Conservation (phyloP, 2,113 vertebrate species). For the Halcyon senegalensis region DNA sequence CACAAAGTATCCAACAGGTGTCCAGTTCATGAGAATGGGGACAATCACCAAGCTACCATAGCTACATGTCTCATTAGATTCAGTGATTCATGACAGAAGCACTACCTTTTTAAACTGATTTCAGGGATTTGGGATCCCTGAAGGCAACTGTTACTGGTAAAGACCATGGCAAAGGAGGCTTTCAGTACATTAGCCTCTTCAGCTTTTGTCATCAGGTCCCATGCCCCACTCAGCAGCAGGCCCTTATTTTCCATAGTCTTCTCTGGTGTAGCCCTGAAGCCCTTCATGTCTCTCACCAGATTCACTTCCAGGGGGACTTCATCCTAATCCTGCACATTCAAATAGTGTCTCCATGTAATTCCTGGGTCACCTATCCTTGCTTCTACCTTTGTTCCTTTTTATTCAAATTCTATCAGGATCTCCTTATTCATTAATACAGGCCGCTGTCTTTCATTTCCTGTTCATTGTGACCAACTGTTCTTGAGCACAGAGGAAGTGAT, state of each 20-base stretch:
- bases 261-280: neutral
- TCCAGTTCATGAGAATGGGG: neutral
- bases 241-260: neutral
- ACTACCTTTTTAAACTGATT: neutral
- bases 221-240: neutral
- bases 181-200: neutral
- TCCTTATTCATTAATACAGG: neutral
- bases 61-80: neutral
- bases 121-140: neutral
- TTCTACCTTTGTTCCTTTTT: neutral
- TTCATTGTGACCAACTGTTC: neutral
- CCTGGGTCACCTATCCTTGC: neutral
- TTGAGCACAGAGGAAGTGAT: neutral
- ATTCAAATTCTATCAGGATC: neutral
- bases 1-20: neutral
- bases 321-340: neutral
- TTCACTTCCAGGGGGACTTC: neutral
- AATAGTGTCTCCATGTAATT: neutral
- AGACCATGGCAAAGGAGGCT: neutral
- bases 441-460: neutral
- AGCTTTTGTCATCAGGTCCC: neutral
- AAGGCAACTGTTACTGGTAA: neutral
- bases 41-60: neutral
- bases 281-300: neutral
- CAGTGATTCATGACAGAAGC: neutral